Evolutionary conservation across 2,113 vertebrate species (phyloP).

Genomic region (Corythornis vintsioides): DNA sequence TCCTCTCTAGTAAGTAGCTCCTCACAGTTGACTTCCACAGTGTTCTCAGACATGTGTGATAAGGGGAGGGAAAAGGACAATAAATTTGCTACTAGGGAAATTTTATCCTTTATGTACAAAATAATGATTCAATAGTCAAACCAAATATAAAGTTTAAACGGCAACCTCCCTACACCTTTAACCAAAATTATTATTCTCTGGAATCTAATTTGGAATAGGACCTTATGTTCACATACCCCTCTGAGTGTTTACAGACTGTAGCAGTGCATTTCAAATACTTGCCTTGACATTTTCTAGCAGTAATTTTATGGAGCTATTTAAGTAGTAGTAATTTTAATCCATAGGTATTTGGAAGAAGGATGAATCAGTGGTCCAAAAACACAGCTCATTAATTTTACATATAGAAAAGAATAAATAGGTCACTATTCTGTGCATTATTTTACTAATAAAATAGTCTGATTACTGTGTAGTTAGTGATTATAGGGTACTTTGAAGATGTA

Average conservation of each 20-base stretch:
- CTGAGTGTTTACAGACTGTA: neutral
- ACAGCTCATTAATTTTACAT: conserved; percentile 21
- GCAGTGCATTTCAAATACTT: conserved; percentile 10
- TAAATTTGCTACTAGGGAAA: neutral
- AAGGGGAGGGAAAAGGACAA: neutral
- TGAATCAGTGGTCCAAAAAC: neutral
- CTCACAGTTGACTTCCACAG: neutral
- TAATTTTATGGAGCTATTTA: conserved; percentile 29
- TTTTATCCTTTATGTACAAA: neutral
- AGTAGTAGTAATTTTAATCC: conserved; percentile 49
- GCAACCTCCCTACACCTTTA: neutral
- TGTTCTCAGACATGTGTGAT: neutral
- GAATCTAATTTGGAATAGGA: neutral
- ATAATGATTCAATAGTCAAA: neutral
- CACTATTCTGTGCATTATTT: conserved; percentile 17
- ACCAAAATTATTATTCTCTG: neutral
- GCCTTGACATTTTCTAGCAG: neutral
- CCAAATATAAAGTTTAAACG: neutral
- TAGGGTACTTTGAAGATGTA: neutral
- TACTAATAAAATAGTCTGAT: neutral
- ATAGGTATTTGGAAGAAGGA: conserved; percentile 14
- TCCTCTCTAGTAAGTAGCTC: neutral
- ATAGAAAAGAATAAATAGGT: conserved; percentile 35
- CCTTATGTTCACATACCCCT: neutral
- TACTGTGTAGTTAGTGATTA: neutral